These are phyloP conservation scores for Agriotes lineatus DNA, from an alignment of 2,888 invertebrate genomes.

Conservation along the genomic window DNA sequence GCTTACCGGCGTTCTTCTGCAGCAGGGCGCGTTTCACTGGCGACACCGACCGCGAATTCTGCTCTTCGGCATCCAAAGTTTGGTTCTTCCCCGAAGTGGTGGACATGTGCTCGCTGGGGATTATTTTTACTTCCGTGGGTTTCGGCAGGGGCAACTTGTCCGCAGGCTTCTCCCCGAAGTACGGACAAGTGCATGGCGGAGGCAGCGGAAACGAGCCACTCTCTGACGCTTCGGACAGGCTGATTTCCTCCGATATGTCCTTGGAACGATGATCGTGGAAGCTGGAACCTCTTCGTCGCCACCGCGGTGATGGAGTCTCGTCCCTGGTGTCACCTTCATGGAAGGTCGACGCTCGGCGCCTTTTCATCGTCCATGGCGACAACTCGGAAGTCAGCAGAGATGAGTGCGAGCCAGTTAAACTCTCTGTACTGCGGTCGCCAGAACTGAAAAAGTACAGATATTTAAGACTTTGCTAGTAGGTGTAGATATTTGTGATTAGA, in stretches of 20 bases:
- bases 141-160: constrained; percentile 66
- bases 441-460: constrained; percentile 56
- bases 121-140: constrained; percentile 69
- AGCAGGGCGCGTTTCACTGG: constrained; percentile 60
- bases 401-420: constrained; percentile 59
- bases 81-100: constrained; percentile 39
- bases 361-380: constrained; percentile 56
- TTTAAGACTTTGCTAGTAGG: too few species aligned
- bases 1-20: constrained; percentile 51
- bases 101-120: constrained; percentile 58
- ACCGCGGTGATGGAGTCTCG: constrained; percentile 62
- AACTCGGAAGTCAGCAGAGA: constrained; percentile 57
- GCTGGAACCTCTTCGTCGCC: constrained; percentile 66
- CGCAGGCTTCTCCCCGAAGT: constrained; percentile 79
- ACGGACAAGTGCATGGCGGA: constrained; percentile 85
- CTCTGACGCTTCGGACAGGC: constrained; percentile 52
- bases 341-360: constrained; percentile 68
- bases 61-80: constrained; percentile 57
- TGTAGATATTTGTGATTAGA: too few species aligned
- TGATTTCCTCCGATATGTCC: constrained; percentile 60
- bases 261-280: constrained; percentile 65
- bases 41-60: constrained; percentile 65
- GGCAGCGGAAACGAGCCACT: constrained; percentile 70
- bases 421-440: constrained; percentile 55
- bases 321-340: constrained; percentile 66